A percentile compares a stretch with the other conserved stretches of the same genome.
phyloP scores from a whole-genome alignment of 2,888 invertebrate genomes.

The Capitulum mitella region DNA sequence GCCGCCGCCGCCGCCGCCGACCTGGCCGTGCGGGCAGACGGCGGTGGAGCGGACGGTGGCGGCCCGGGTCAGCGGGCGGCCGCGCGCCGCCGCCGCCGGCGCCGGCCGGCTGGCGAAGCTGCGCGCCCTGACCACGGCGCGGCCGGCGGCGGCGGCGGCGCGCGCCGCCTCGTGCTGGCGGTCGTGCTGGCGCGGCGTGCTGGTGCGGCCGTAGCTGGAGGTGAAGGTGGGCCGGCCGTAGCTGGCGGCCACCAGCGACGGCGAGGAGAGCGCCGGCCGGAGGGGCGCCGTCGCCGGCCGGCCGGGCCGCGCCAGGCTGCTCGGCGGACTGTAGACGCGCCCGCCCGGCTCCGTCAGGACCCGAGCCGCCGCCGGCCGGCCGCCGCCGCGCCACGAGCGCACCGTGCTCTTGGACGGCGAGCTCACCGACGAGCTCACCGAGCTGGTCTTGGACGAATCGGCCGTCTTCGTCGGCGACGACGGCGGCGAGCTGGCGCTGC shows the following conservation, averaged over 20 bases:
- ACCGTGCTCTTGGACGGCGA: not conserved
- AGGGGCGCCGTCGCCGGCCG: not conserved
- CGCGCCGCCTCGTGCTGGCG: not conserved
- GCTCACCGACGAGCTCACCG: not conserved
- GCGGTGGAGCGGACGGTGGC: not conserved
- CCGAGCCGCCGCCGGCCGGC: not conserved
- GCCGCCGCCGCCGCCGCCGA: not conserved
- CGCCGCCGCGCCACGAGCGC: not conserved
- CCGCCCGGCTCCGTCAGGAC: not conserved
- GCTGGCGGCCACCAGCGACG: not conserved
- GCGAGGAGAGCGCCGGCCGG: not conserved
- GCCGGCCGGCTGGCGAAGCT: not conserved
- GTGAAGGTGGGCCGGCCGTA: not conserved
- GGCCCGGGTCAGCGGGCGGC: not conserved
- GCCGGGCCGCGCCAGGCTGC: not conserved
- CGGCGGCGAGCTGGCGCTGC: not conserved
- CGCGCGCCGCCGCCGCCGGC: not conserved
- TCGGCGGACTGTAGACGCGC: not conserved
- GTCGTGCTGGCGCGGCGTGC: not conserved
- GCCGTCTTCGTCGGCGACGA: not conserved
- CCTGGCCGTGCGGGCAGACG: not conserved
- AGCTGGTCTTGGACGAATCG: not conserved
- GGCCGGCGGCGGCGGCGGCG: not conserved
- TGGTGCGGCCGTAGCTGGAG: not conserved
- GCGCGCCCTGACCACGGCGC: not conserved